Base-by-base conservation (phyloP, 2,888 invertebrate genomes). In the Tenthredo amoena region DNA sequence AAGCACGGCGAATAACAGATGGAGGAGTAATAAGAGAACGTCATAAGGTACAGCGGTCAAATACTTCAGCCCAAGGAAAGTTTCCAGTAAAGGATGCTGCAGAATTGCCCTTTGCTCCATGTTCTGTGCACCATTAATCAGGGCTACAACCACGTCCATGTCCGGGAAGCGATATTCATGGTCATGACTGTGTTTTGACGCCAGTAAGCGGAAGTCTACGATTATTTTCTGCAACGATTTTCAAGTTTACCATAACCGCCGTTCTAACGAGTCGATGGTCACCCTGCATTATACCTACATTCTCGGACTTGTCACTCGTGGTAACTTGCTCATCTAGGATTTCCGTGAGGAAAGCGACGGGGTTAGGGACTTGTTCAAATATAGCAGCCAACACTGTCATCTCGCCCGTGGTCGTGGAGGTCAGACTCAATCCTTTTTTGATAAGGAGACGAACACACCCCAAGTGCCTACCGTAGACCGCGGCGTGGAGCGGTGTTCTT, bases 31-130 rank as follows among this genome's bases (percentile, higher is more conserved):
- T 34, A 93, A 87, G 84, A 94, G 94, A 88, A 95, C 18, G 26
- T 68, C 15, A 34, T 18, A 26, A 95, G 87, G 95, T 94, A 72
- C 91, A 90, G 72, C 94, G 91, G 37, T 93, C 21, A 92, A 88
- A 95, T 95, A 95, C 90, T 95, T 95, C 37, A 95, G 89, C 31
- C 92, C 91, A 62, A 95, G 92, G 87, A 94, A 95, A 15, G 94
- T 90, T 88, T 94, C 94, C 84, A 94, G 91, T 34, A 94, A 88
- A 0, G 94, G 94, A 90, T 94, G 94, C 86, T 94, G 93, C 62
- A 94, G 88, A 62, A 94, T 90, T 85, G 91, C 91, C 86, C 93
- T 92, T 88, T 93, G 93, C 87, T 93, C 92, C 81, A 91, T 90
- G 85, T 92, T 92, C 79, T 92, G 91, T n/a, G 93, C 91, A 2